Evolutionary conservation across 2,888 invertebrate species (phyloP), one percentile per base, ranked within the genome.

Genomic region (Noctua comes): DNA sequence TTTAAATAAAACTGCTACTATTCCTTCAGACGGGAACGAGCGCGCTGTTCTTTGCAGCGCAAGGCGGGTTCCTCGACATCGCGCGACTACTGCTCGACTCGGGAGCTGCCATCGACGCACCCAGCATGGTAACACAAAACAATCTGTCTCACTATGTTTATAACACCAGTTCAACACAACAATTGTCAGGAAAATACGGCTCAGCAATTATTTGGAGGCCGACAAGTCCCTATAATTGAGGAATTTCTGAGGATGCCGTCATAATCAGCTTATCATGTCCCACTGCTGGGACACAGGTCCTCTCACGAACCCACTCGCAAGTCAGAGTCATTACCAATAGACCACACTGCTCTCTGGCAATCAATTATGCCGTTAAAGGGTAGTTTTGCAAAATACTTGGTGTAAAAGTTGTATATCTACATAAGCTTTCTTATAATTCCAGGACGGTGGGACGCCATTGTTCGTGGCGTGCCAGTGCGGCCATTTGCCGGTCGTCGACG

Each of bases 381-480:
- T 21, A 62, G 16, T 43, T 68, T 68, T 36, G 13, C 31, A 7
- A 66, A 68, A n/a, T n/a, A 46, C 4, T 18, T 72, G 11, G 10
- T 66, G 16, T 69, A 16, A 48, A 68, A 48, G 21, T 16, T 43
- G 16, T 24, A 11, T 46, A 46, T 43, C 16, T 65, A 40, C 36
- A 36, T 48, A 6, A 18, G 16, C 24, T 27, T 48, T 40, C 24
- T 69, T 70, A 24, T 46, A 10, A 16, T 54, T 54, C 70, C 94
- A 99, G 99, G 99, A 99, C 93, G 99, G 99, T n/a, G 99, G 99
- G 77, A 99, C 99, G 48, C 98, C 99, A 0, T 96, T 99, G 78
- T 99, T 99, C 94, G 98, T 99, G 76, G 98, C 99, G 72, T 98
- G 99, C 88, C 99, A 99, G 92, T 98, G 99, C 92, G 99, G 99